A percentile compares a stretch with the other conserved stretches of the same genome.
These are phyloP conservation scores for Pachypsylla venusta DNA, from an alignment of 1,140 invertebrate species.

Conservation along the genomic window DNA sequence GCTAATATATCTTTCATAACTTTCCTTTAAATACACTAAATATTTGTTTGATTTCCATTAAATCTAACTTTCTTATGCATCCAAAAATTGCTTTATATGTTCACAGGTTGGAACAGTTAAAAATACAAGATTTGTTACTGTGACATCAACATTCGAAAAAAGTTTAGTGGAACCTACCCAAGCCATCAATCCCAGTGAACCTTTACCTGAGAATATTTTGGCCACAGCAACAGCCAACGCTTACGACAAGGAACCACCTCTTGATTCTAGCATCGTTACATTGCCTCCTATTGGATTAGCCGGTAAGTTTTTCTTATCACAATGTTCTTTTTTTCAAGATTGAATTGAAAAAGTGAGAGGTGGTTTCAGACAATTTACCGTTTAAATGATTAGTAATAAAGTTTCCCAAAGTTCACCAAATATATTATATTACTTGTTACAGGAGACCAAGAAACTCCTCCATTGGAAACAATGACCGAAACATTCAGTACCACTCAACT, in stretches of 20 bases:
- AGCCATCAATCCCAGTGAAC: conserved; percentile 42
- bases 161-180: conserved; percentile 41
- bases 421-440: too few relatives aligned
- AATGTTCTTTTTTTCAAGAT: too few relatives aligned
- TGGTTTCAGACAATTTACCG: too few relatives aligned
- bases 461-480: conserved; percentile 73
- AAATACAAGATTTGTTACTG: conserved; percentile 70
- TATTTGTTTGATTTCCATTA: too few relatives aligned
- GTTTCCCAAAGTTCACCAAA: too few relatives aligned
- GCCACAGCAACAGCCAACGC: conserved; percentile 52
- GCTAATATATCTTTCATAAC: too few relatives aligned
- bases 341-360: too few relatives aligned
- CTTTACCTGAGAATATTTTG: conserved; percentile 70
- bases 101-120: conserved; percentile 68
- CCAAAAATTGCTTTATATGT: too few relatives aligned
- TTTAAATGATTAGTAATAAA: too few relatives aligned
- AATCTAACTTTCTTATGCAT: too few relatives aligned
- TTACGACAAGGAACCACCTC: conserved; percentile 43
- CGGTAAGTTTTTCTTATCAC: too few relatives aligned
- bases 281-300: conserved; percentile 60
- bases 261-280: conserved; percentile 63
- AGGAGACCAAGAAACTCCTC: conserved; percentile 52
- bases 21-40: too few relatives aligned
- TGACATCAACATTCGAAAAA: conserved; percentile 65
- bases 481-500: conserved; percentile 77